Evolutionary conservation across 2,113 vertebrate genomes (phyloP).

Genomic region (Heterochromis multidens): DNA sequence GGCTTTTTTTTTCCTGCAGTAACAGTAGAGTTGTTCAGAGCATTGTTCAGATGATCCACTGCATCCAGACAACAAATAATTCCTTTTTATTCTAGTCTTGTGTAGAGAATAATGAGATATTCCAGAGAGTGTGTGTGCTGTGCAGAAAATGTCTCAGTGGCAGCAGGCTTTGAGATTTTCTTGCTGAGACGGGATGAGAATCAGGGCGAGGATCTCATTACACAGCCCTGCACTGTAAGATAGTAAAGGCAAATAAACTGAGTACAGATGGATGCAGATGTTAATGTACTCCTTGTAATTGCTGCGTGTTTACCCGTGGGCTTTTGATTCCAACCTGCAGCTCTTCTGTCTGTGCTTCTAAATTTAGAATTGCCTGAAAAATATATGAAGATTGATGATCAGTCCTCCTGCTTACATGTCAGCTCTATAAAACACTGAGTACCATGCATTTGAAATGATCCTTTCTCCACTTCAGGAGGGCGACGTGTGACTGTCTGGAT

Average conservation of each 20-base stretch:
- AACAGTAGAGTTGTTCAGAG: constrained; percentile 38
- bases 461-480: not conserved
- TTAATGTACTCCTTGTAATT: not conserved
- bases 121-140: not conserved
- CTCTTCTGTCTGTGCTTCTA: not conserved
- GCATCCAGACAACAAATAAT: not conserved
- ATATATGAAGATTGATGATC: not conserved
- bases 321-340: not conserved
- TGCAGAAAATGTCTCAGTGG: not conserved
- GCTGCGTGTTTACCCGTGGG: not conserved
- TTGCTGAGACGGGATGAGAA: not conserved
- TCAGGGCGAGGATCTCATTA: not conserved
- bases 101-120: not conserved
- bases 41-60: constrained; percentile 35
- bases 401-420: not conserved
- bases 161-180: constrained; percentile 4
- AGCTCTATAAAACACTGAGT: not conserved
- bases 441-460: not conserved
- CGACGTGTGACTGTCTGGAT: not conserved
- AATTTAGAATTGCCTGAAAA: not conserved
- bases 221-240: not conserved
- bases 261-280: not conserved
- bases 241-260: not conserved
- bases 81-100: not conserved
- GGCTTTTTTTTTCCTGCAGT: not conserved